phyloP scores from a whole-genome alignment of 2,113 vertebrate species.

The Sorex araneus region DNA sequence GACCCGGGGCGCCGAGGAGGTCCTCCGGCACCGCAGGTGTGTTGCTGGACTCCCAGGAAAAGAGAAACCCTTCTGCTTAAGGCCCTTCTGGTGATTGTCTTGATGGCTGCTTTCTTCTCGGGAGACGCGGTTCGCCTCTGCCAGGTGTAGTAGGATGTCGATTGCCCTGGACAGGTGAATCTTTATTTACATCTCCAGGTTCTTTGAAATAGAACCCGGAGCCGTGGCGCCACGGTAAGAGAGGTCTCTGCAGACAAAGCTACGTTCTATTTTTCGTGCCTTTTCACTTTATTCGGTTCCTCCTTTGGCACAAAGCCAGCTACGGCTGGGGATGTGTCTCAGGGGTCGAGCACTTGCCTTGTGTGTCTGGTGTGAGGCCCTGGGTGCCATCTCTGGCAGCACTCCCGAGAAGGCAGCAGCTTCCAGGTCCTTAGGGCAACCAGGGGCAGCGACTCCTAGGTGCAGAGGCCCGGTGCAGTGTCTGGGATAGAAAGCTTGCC shows the following conservation, averaged over 20 bases:
- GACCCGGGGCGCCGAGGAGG: not conserved
- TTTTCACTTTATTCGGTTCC: too few species aligned
- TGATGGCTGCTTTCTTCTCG: not conserved
- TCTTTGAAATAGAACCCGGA: not conserved
- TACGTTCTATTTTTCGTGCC: not conserved
- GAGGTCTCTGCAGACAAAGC: not conserved
- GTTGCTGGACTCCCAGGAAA: conserved; percentile 56
- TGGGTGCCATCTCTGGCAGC: too few species aligned
- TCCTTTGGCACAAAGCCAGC: too few species aligned
- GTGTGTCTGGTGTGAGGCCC: too few species aligned
- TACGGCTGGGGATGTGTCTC: too few species aligned
- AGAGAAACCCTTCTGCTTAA: not conserved
- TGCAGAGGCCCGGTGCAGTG: too few species aligned
- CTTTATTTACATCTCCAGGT: not conserved
- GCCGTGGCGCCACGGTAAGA: not conserved
- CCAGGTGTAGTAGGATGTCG: not conserved
- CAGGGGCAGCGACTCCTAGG: not conserved
- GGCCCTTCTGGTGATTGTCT: not conserved
- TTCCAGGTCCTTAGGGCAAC: not conserved
- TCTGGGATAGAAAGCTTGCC: too few species aligned
- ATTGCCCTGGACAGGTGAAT: not conserved
- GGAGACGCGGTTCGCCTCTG: not conserved
- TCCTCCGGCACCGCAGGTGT: conserved; percentile 49
- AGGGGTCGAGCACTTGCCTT: too few species aligned
- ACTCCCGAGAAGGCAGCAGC: not conserved